Percentiles rank a stretch among this genome's conserved stretches.
Conservation (phyloP, 1,140 invertebrate species). For the Drosophila oshimai region DNA sequence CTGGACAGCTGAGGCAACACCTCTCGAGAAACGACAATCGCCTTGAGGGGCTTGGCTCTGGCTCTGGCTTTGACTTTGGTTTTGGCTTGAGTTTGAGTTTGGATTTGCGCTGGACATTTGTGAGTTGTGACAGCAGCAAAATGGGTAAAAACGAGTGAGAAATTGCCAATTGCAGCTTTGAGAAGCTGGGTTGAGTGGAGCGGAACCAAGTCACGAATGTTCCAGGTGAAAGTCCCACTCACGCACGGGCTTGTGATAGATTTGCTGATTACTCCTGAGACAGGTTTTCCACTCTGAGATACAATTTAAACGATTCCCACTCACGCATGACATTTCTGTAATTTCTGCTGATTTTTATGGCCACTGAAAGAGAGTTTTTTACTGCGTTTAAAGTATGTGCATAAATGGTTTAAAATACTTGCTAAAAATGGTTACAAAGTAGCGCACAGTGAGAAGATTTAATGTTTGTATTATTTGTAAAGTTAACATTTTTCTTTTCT, state of each 20-base stretch:
- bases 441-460: too few relatives aligned
- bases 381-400: background rate
- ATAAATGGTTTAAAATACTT: slow-evolving; percentile 3
- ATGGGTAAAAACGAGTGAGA: slow-evolving; percentile 37
- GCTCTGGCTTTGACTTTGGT: background rate
- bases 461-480: too few relatives aligned
- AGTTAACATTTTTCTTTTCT: background rate
- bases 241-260: slow-evolving; percentile 32
- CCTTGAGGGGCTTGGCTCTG: slow-evolving; percentile 28
- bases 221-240: slow-evolving; percentile 37
- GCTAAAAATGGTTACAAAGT: background rate
- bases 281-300: slow-evolving; percentile 23
- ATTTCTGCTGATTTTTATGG: slow-evolving; percentile 17
- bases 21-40: slow-evolving; percentile 18
- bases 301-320: slow-evolving; percentile 29
- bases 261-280: slow-evolving; percentile 18
- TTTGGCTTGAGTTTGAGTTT: background rate
- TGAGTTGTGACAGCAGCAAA: slow-evolving; percentile 39
- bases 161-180: slow-evolving; percentile 32
- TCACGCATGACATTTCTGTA: slow-evolving; percentile 25
- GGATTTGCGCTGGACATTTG: slow-evolving; percentile 25
- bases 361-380: background rate
- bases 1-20: slow-evolving; percentile 34
- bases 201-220: slow-evolving; percentile 5
- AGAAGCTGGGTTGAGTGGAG: background rate